Evolutionary conservation across 2,113 vertebrate genomes (phyloP), one percentile per base, ranked within the genome.

Genomic region (Axis porcinus): DNA sequence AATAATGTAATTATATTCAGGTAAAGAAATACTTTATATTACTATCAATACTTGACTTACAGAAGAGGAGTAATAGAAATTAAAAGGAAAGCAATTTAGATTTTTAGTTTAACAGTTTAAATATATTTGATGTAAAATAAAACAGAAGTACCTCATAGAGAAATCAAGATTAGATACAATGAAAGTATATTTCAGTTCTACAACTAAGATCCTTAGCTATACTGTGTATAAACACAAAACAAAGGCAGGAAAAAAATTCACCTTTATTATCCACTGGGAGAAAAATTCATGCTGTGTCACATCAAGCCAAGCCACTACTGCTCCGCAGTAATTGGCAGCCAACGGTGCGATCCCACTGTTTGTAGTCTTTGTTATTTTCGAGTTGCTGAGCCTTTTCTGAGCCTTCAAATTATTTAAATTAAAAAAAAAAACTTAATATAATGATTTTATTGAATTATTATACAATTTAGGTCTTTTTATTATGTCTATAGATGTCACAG

Each of bases 51-150:
- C 84, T 96, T 36, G 40, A 84, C 13, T 87, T 89, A 84, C 2
- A 85, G 67, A 89, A 91, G 78, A 84, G 91, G 4, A 89, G 5
- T 58, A 83, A 67, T 27, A 19, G 4, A 33, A 86, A 93, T 97
- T 82, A 97, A 28, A 93, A 1, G 2, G 91, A 93, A 94, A 76
- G 27, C 6, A 85, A 52, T 54, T 93, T 84, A 19, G 6, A 40
- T 57, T 86, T 87, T 95, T 89, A 90, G 8, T 92, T 84, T 84
- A 94, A 6, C 2, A 74, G 2, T 93, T 91, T 23, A 96, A 86
- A 43, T 84, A 52, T 88, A 67, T 57, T 97, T 93, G 25, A 97
- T 98, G 95, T 45, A 74, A 91, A 97, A 88, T 52, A 17, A 50
- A 97, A 52, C 7, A 50, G 76, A 88, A 74, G 36, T 4, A 43